A percentile compares a stretch with the other conserved stretches of the same genome.
These are phyloP conservation scores for Sympetrum striolatum DNA, from an alignment of 2,888 invertebrate species.

Conservation along the genomic window DNA sequence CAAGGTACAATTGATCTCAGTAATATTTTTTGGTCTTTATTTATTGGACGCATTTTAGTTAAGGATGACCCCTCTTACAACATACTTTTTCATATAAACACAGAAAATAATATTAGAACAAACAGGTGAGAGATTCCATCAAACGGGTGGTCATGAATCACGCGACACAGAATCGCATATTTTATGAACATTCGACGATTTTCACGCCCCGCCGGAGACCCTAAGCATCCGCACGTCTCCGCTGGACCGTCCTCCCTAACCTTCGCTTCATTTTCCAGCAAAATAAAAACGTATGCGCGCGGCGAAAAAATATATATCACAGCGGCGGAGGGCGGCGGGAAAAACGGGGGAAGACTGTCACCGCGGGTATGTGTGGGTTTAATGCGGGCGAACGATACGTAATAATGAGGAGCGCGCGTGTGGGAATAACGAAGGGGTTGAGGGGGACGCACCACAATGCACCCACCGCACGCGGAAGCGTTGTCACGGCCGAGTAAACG, in stretches of 20 bases:
- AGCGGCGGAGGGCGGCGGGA: neutral
- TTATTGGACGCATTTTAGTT: too few relatives aligned
- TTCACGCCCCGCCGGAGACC: too few relatives aligned
- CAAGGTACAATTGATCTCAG: too few relatives aligned
- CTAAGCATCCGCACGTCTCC: too few relatives aligned
- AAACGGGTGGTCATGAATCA: too few relatives aligned
- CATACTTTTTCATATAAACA: too few relatives aligned
- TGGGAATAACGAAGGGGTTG: neutral
- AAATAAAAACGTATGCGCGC: neutral
- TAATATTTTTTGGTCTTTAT: too few relatives aligned
- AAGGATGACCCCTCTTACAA: too few relatives aligned
- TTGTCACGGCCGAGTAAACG: conserved; percentile 18
- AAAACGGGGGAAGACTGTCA: neutral
- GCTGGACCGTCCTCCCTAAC: neutral
- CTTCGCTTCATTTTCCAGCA: neutral
- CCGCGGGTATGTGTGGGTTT: neutral
- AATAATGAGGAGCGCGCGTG: neutral
- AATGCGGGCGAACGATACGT: conserved; percentile 12
- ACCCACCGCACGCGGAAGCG: conserved; percentile 21
- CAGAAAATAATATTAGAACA: too few relatives aligned
- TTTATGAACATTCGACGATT: too few relatives aligned
- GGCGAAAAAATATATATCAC: neutral
- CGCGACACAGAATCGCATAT: too few relatives aligned
- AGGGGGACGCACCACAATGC: conserved; percentile 4
- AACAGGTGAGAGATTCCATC: too few relatives aligned